These are phyloP conservation scores for Lasioglossum leucozonium DNA, from an alignment of 2,888 invertebrate genomes.

Conservation along the genomic window DNA sequence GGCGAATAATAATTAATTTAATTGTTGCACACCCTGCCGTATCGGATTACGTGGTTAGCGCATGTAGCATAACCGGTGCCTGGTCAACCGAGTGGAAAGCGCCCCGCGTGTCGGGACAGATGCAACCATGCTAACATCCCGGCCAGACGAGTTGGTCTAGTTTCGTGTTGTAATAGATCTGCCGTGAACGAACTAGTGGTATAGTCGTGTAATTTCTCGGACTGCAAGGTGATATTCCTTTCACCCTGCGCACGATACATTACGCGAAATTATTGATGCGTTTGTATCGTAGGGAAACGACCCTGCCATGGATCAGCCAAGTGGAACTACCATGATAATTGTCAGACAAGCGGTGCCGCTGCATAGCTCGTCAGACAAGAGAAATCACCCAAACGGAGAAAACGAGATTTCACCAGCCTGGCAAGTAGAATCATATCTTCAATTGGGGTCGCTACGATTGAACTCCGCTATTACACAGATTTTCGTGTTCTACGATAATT, in stretches of 20 bases:
- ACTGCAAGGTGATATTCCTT: neutral
- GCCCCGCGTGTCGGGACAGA: neutral
- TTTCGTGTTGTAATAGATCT: neutral
- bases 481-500: too few relatives aligned
- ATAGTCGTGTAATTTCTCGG: neutral
- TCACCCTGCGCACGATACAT: neutral
- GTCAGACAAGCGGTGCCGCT: neutral
- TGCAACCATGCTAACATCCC: neutral
- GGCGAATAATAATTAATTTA: constrained; percentile 13
- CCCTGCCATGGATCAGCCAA: neutral
- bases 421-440: neutral
- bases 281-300: neutral
- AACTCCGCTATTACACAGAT: too few relatives aligned
- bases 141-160: neutral
- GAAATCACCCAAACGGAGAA: neutral
- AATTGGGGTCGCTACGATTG: neutral
- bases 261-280: neutral
- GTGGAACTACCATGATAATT: neutral
- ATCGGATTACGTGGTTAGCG: neutral
- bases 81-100: neutral
- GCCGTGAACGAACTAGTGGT: neutral
- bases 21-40: neutral
- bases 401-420: neutral
- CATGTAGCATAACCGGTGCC: neutral
- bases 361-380: neutral